Percentiles rank a stretch among this genome's conserved stretches.
Conservation (phyloP, 2,888 invertebrate genomes). For the Branchipolynoe longqiensis region DNA sequence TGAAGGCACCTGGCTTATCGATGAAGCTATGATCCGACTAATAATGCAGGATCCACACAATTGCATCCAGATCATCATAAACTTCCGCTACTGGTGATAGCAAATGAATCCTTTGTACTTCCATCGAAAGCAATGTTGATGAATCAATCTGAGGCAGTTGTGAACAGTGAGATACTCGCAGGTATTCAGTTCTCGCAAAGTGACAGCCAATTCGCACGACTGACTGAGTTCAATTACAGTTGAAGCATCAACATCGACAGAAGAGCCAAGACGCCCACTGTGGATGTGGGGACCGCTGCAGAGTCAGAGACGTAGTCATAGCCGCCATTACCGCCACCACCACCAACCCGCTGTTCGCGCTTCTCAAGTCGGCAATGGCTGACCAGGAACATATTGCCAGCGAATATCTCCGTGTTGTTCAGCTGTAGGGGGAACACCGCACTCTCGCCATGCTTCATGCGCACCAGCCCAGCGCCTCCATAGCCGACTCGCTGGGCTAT, state of each 20-base stretch:
- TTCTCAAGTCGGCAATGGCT: constrained; percentile 16
- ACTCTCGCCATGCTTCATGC: background rate
- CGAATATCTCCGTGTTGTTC: background rate
- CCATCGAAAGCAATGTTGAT: too few relatives aligned
- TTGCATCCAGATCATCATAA: too few relatives aligned
- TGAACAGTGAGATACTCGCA: too few relatives aligned
- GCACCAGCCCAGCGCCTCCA: constrained; percentile 47
- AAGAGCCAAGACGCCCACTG: background rate
- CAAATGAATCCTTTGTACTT: too few relatives aligned
- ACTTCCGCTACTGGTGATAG: too few relatives aligned
- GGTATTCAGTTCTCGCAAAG: too few relatives aligned
- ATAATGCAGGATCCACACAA: too few relatives aligned
- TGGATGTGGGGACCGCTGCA: background rate
- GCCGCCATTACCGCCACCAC: background rate
- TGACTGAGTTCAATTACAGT: too few relatives aligned
- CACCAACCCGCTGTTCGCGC: background rate
- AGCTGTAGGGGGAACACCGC: background rate
- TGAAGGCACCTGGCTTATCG: too few relatives aligned
- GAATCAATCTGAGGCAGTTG: too few relatives aligned
- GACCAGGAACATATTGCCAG: constrained; percentile 48
- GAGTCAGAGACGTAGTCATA: background rate
- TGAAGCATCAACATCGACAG: background rate
- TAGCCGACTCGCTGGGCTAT: constrained; percentile 21
- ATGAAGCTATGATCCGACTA: too few relatives aligned
- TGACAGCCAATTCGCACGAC: too few relatives aligned